Evolutionary conservation across 2,888 invertebrate genomes (phyloP), one percentile per base, ranked within the genome.

Genomic region (Lochmaea crataegi): DNA sequence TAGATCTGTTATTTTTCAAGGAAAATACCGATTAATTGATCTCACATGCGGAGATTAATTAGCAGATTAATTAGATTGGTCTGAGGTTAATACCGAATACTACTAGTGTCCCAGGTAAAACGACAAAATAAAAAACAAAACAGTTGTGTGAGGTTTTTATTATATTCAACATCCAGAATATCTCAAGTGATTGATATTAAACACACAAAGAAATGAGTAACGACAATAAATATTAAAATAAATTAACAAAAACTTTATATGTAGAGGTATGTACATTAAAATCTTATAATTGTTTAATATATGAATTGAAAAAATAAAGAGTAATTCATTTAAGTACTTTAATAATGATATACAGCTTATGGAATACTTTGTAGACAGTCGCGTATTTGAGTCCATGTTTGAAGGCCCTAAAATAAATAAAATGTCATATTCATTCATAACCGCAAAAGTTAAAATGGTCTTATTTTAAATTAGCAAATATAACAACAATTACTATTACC

Each of bases 341-440:
- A 4, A n/a, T n/a, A n/a, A 41, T 7, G 14, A 63, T 63, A 63
- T 63, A 12, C 57, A 57, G 18, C 10, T 89, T 88, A 92, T 80
- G 92, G 92, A 89, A 93, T 92, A 84, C 91, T 91, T 84, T 93
- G 92, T 78, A 94, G 87, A 84, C 94, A 93, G 83, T 93, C 91
- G 81, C 91, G 90, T 80, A 94, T 92, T 87, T 94, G 92, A 70
- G 90, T 91, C 94, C 94, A 94, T 63, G 93, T 91, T 88, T 93
- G 93, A 60, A 94, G 87, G 77, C 93, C 93, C 93, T 94, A 87
- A 70, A 88, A 87, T 75, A 78, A 77, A 77, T 75, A 12, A 71
- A 67, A 18, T 18, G 9, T 26, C 26, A 26, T 56, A 18, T 22
- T 56, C 14, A 18, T 22, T 56, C 22, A 16, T 16, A 22, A 22